phyloP scores from a whole-genome alignment of 2,113 vertebrate species.

The Nothocercus nigrocapillus region DNA sequence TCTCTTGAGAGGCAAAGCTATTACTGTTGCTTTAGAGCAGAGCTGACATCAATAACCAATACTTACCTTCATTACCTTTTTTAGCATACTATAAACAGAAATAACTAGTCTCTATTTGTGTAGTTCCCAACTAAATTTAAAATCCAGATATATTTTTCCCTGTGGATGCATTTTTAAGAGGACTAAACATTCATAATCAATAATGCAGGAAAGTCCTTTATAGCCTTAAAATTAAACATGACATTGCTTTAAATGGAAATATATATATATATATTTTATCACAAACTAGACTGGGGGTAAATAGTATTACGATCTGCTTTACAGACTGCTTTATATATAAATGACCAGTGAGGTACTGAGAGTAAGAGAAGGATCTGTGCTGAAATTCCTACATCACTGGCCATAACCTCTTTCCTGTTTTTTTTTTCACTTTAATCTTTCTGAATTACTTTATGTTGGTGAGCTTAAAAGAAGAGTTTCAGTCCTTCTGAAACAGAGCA shows the following conservation, averaged over 20 bases:
- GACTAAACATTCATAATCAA: neutral
- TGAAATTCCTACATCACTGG: neutral
- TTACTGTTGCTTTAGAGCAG: slow-evolving; percentile 6
- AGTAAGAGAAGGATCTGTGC: neutral
- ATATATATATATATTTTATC: neutral
- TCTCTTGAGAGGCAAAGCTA: slow-evolving; percentile 5
- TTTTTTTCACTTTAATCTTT: neutral
- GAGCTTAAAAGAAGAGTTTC: neutral
- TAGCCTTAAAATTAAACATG: slow-evolving; percentile 9
- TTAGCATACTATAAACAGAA: slow-evolving; percentile 46
- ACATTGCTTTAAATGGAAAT: slow-evolving; percentile 42
- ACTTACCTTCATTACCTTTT: neutral
- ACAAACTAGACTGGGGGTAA: neutral
- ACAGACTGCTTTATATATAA: neutral
- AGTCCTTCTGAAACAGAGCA: neutral
- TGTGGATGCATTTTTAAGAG: neutral
- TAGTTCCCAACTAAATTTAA: slow-evolving; percentile 37
- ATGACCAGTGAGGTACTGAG: neutral
- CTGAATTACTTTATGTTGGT: neutral
- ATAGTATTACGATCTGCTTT: neutral
- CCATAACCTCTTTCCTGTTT: neutral
- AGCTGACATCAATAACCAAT: neutral
- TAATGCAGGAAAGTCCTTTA: neutral
- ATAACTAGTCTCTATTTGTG: slow-evolving; percentile 32
- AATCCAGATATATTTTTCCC: slow-evolving; percentile 44